Evolutionary conservation across 2,797 vertebrate genomes (phyloP).

Genomic region (Hoplostethus mediterraneus): DNA sequence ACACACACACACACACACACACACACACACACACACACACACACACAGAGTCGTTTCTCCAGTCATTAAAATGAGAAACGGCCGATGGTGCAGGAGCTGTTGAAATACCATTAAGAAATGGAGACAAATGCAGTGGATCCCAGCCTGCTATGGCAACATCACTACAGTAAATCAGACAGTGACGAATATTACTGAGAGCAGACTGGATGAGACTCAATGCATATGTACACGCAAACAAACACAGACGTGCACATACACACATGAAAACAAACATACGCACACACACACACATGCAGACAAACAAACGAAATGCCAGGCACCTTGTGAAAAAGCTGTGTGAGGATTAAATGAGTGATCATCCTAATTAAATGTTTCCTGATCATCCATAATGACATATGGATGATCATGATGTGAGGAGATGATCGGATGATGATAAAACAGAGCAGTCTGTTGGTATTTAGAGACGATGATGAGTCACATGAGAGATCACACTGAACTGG

Average conservation of each 20-base stretch:
- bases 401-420: conserved; percentile 74
- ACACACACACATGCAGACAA: conserved; percentile 15
- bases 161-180: conserved; percentile 86
- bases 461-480: conserved; percentile 75
- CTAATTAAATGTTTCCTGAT: conserved; percentile 82
- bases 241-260: conserved; percentile 1
- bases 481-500: conserved; percentile 57
- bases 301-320: conserved; percentile 54
- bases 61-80: conserved; percentile 88
- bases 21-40: conserved; percentile 19
- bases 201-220: conserved; percentile 14
- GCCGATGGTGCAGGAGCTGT: conserved; percentile 82
- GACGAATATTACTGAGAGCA: conserved; percentile 78
- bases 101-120: conserved; percentile 89
- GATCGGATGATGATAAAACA: conserved; percentile 75
- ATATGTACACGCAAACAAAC: neutral
- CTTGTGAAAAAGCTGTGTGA: conserved; percentile 52
- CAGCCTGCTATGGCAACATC: conserved; percentile 71
- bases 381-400: conserved; percentile 72
- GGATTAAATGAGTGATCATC: conserved; percentile 80
- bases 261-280: too few species aligned
- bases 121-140: conserved; percentile 86
- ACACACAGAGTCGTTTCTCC: conserved; percentile 69
- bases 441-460: conserved; percentile 63
- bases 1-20: neutral